Conservation (phyloP, 2,797 vertebrate genomes). For the Heterohyrax brucei region DNA sequence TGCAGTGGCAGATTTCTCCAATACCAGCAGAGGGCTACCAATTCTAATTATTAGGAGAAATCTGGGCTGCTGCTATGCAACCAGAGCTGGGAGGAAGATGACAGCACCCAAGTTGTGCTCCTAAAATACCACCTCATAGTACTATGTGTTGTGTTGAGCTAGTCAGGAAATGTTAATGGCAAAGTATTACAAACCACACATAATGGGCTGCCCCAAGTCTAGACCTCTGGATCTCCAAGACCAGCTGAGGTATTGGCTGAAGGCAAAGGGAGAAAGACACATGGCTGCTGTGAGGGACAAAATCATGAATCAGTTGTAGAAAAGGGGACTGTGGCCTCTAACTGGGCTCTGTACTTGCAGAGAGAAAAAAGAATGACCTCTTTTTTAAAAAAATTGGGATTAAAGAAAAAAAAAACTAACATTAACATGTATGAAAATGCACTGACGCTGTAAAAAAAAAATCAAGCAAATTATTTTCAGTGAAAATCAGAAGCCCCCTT, state of each 20-base stretch:
- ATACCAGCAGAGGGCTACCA: constrained; percentile 11
- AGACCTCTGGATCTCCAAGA: not conserved
- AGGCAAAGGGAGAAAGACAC: constrained; percentile 1
- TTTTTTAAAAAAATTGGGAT: not conserved
- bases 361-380: not conserved
- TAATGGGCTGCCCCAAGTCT: not conserved
- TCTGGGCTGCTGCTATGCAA: not conserved
- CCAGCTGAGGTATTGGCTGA: constrained; percentile 34
- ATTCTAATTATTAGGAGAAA: constrained; percentile 47
- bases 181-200: constrained; percentile 29
- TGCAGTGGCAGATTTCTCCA: not conserved
- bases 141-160: not conserved
- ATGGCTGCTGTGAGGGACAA: not conserved
- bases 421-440: constrained; percentile 49
- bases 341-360: not conserved
- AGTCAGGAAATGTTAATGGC: not conserved
- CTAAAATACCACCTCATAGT: constrained; percentile 2
- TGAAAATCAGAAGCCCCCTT: constrained; percentile 14
- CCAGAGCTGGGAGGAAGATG: not conserved
- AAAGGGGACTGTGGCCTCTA: constrained; percentile 10
- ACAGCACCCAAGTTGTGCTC: not conserved
- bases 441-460: constrained; percentile 17
- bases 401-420: too few species aligned
- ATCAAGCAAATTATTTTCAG: constrained; percentile 28
- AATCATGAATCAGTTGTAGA: not conserved